Conservation (phyloP, 2,888 invertebrate species). For the Caenorhabditis sp. region DNA sequence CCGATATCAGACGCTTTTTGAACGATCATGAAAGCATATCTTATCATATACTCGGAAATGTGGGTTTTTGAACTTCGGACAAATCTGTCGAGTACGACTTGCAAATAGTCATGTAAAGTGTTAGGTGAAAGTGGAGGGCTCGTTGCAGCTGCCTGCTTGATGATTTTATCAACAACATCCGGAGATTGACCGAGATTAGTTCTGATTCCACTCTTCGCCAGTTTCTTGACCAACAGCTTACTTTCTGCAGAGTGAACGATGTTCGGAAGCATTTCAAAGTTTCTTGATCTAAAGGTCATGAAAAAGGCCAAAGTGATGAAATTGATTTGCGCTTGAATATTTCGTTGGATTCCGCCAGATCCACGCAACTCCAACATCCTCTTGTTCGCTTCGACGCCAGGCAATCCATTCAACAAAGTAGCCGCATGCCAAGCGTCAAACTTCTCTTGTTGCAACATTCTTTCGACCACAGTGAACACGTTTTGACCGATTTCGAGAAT, state of each 20-base stretch:
- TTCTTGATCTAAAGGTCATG: slow-evolving; percentile 17
- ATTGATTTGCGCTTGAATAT: slow-evolving; percentile 36
- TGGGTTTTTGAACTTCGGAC: background rate
- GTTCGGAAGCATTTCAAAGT: slow-evolving; percentile 5
- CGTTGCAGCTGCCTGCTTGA: slow-evolving; percentile 22
- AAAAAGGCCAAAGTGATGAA: slow-evolving; percentile 36
- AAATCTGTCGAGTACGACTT: background rate
- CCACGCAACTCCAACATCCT: slow-evolving; percentile 8
- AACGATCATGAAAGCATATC: slow-evolving; percentile 23
- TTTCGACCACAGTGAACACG: slow-evolving; percentile 19
- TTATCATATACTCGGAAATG: slow-evolving; percentile 30
- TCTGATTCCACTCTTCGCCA: slow-evolving; percentile 31
- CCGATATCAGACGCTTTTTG: slow-evolving; percentile 31
- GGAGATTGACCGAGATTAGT: background rate
- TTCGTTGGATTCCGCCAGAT: slow-evolving; percentile 18
- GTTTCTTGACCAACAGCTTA: slow-evolving; percentile 25
- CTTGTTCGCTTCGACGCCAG: background rate
- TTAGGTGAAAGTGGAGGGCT: slow-evolving; percentile 13
- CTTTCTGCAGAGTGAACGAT: slow-evolving; percentile 23
- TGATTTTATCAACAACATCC: slow-evolving; percentile 25
- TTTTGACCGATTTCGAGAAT: slow-evolving; percentile 17
- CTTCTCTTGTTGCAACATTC: slow-evolving; percentile 36
- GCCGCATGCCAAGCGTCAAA: slow-evolving; percentile 40
- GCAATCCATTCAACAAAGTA: slow-evolving; percentile 30
- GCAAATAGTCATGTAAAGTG: slow-evolving; percentile 15